Percentiles rank a stretch among this genome's conserved stretches.
phyloP scores from a whole-genome alignment of 2,888 invertebrate species.

The Drosophila testacea region DNA sequence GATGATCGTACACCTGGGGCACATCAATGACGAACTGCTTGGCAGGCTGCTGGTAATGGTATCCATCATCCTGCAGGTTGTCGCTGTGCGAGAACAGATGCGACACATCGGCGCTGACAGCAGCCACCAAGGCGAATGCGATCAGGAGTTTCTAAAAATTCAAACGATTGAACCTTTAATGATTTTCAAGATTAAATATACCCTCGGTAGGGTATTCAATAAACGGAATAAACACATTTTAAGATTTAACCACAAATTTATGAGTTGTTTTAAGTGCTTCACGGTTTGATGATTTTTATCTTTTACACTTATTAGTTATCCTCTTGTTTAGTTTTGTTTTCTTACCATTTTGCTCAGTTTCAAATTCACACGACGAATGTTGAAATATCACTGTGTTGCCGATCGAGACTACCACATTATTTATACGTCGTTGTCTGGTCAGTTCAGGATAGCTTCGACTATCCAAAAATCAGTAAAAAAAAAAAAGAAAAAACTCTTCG shows the following conservation, averaged over 20 bases:
- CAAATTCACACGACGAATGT: conserved; percentile 82
- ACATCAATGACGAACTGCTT: conserved; percentile 73
- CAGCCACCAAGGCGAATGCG: conserved; percentile 79
- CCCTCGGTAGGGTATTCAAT: background rate
- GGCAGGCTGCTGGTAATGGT: conserved; percentile 71
- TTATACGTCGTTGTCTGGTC: conserved; percentile 73
- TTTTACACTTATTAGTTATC: conserved; percentile 45
- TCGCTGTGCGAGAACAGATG: conserved; percentile 81
- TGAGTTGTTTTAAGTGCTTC: conserved; percentile 21
- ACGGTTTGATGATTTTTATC: conserved; percentile 17
- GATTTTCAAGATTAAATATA: background rate
- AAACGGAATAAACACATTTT: conserved; percentile 1
- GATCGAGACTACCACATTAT: conserved; percentile 79
- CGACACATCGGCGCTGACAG: conserved; percentile 80
- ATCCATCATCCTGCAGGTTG: conserved; percentile 81
- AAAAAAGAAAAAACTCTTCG: conserved; percentile 43
- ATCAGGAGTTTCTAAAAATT: conserved; percentile 79
- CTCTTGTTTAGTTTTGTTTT: conserved; percentile 55
- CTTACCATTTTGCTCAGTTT: conserved; percentile 82
- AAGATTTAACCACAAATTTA: conserved; percentile 7
- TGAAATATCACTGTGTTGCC: conserved; percentile 81
- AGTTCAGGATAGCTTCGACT: conserved; percentile 77
- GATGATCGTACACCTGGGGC: conserved; percentile 40
- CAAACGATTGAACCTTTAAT: conserved; percentile 12
- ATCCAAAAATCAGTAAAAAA: conserved; percentile 30